These are phyloP conservation scores for Ormyrus pomaceus DNA, from an alignment of 2,888 invertebrate genomes.

Conservation along the genomic window DNA sequence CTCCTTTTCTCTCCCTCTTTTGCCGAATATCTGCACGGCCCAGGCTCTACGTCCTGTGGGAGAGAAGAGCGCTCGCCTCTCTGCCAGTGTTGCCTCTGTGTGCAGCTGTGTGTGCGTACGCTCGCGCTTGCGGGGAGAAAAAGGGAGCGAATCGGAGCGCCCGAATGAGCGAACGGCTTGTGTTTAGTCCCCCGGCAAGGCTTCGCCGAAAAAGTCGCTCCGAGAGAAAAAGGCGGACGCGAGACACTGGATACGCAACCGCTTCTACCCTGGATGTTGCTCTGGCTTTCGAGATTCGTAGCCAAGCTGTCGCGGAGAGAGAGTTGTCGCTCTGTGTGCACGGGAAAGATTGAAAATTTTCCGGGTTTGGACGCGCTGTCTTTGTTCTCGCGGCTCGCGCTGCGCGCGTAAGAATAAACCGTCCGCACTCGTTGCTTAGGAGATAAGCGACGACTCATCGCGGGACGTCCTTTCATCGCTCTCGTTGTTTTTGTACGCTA, in stretches of 20 bases:
- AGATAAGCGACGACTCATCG: too few relatives aligned
- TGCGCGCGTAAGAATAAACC: not conserved
- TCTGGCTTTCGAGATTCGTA: too few relatives aligned
- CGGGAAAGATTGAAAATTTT: conserved; percentile 7
- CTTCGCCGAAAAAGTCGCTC: conserved; percentile 8
- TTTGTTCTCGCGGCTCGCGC: conserved; percentile 27
- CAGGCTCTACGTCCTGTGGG: conserved; percentile 22
- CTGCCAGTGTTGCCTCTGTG: not conserved
- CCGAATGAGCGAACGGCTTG: not conserved
- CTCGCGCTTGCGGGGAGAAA: not conserved
- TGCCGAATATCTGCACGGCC: conserved; percentile 45
- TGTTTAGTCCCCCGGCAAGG: conserved; percentile 29
- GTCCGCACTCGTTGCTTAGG: not conserved
- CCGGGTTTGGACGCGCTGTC: conserved; percentile 23
- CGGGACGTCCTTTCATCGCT: too few relatives aligned
- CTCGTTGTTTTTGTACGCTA: too few relatives aligned
- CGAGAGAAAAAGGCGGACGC: not conserved
- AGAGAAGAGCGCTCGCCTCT: too few relatives aligned
- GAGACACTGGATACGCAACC: not conserved
- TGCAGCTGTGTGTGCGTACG: not conserved
- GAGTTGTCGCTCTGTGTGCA: too few relatives aligned
- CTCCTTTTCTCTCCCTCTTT: conserved; percentile 13
- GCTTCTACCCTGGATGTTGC: not conserved
- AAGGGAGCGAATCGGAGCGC: conserved; percentile 20
- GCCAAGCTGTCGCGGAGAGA: too few relatives aligned